These are phyloP conservation scores for Eulemur rufifrons DNA, from an alignment of 2,113 vertebrate genomes.

Conservation along the genomic window DNA sequence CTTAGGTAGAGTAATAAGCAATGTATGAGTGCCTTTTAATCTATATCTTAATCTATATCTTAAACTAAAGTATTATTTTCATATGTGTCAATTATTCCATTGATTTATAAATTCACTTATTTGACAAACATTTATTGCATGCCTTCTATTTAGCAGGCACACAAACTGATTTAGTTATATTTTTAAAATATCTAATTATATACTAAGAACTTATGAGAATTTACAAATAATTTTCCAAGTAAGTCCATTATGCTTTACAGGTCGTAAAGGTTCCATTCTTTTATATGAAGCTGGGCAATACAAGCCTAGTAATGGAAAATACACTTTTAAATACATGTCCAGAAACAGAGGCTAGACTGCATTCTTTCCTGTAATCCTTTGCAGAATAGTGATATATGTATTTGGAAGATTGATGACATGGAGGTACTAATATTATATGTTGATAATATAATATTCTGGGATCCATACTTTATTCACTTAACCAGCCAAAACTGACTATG, in stretches of 20 bases:
- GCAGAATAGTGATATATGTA: not conserved
- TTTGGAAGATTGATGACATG: not conserved
- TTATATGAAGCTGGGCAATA: not conserved
- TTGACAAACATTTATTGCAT: not conserved
- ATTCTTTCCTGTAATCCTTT: not conserved
- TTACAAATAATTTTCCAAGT: not conserved
- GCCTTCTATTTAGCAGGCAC: not conserved
- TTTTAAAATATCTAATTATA: not conserved
- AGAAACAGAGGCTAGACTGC: not conserved
- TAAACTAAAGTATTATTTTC: not conserved
- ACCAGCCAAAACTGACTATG: not conserved
- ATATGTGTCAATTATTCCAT: not conserved
- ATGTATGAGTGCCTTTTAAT: not conserved
- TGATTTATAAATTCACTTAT: not conserved
- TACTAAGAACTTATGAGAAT: not conserved
- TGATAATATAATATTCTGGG: not conserved
- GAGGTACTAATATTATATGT: not conserved
- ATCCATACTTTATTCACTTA: not conserved
- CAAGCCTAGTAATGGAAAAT: not conserved
- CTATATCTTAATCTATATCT: not conserved
- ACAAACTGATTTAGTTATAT: not conserved
- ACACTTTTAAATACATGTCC: not conserved
- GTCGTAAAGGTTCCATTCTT: not conserved
- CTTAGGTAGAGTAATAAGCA: not conserved
- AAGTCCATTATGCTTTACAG: not conserved